phyloP scores from a whole-genome alignment of 2,888 invertebrate species.

The Apoderus coryli region DNA sequence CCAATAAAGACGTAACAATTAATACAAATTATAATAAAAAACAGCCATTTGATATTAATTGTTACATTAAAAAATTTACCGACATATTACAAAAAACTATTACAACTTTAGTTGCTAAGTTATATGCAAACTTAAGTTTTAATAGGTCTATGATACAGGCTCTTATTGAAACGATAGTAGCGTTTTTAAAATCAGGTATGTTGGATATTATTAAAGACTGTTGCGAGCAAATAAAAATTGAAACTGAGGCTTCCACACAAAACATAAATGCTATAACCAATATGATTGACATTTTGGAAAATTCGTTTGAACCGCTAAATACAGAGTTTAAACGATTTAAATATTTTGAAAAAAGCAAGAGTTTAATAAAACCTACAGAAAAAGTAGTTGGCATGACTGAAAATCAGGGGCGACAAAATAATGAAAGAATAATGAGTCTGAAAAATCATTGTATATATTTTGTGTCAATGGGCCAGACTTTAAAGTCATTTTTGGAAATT shows the following conservation, averaged over 20 bases:
- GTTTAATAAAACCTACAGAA: constrained; percentile 2
- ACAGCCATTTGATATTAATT: background rate
- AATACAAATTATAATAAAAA: too few species aligned
- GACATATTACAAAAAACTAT: constrained; percentile 3
- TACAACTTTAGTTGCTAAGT: constrained; percentile 4
- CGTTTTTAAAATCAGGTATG: constrained; percentile 4
- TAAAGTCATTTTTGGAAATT: constrained; percentile 8
- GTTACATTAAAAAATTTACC: constrained; percentile 1
- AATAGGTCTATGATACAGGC: background rate
- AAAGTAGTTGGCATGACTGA: background rate
- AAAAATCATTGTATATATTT: constrained; percentile 1
- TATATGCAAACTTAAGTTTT: constrained; percentile 5
- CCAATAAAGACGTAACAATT: background rate
- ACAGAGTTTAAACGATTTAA: constrained; percentile 12
- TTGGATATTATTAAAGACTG: constrained; percentile 6
- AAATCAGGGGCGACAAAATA: too few species aligned
- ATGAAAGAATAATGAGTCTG: background rate
- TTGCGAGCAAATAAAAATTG: constrained; percentile 3
- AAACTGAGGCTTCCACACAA: background rate
- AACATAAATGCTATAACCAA: background rate
- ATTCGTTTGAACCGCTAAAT: constrained; percentile 8
- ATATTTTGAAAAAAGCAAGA: constrained; percentile 8
- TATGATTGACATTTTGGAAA: constrained; percentile 4
- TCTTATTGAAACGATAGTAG: constrained; percentile 3
- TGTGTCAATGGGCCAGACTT: constrained; percentile 1